Evolutionary conservation across 2,888 invertebrate species (phyloP), one percentile per base, ranked within the genome.

Genomic region (Hetaerina titia): DNA sequence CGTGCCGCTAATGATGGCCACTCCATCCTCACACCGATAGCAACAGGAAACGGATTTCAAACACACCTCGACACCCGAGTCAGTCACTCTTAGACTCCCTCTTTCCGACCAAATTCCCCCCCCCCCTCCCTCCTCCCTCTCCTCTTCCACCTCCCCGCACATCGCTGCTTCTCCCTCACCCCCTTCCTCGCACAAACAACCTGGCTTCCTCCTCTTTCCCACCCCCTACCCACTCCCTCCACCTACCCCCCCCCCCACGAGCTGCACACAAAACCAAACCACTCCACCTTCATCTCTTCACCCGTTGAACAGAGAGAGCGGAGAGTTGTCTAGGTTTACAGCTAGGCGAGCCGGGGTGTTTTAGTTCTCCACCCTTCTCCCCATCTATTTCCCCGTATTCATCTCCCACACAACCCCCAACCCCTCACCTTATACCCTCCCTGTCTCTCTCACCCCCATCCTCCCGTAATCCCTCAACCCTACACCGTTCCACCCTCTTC

Each of bases 21-120:
- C 92, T 92, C 92, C 92, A 92, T 92, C 92, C 92, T 92, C 92
- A 92, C 92, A n/a, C 92, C 92, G 92, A 92, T 92, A 92, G 90
- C 92, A 92, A 92, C 92, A 92, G 92, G 92, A 92, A 92, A 92
- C 92, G 92, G 92, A 92, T 92, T 64, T 92, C 92, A 92, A 92
- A 92, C 92, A 92, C 92, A 92, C 92, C 92, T 92, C 92, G 92
- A 92, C 92, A 92, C 92, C 92, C 92, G 56, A 92, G 92, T 92
- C 92, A 92, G 13, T 92, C 92, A 92, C 69, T 92, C 92, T 74
- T 11, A 11, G 25, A 8, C 22, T 5, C 9, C 25, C 90, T 63
- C 17, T 8, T 15, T 63, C 90, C 5, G 17, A 17, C n/a, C 69
- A n/a, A 69, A 22, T n/a, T n/a, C 90, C 45, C 63, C 90, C 90